These are phyloP conservation scores for Ophion ellenae DNA, from an alignment of 2,888 invertebrate genomes.

Conservation along the genomic window DNA sequence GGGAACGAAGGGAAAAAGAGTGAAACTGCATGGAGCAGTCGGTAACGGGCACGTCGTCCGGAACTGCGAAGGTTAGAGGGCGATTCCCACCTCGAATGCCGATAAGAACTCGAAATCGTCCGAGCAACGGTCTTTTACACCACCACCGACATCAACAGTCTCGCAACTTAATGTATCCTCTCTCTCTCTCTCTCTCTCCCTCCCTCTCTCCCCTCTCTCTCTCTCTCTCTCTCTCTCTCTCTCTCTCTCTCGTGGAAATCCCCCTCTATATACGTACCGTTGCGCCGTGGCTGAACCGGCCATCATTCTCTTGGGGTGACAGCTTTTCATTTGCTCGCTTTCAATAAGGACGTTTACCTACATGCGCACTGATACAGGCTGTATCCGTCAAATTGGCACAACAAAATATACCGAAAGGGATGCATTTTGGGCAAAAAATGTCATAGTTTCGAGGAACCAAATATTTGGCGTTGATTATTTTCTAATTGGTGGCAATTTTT, in stretches of 20 bases:
- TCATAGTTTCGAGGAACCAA: too few species aligned
- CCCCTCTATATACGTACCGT: slow-evolving; percentile 1
- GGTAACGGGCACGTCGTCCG: slow-evolving; percentile 63
- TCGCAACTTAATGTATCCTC: slow-evolving; percentile 57
- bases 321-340: slow-evolving; percentile 37
- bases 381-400: too few species aligned
- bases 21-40: slow-evolving; percentile 59
- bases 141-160: slow-evolving; percentile 28
- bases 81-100: slow-evolving; percentile 66
- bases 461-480: too few species aligned
- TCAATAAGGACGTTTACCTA: not conserved
- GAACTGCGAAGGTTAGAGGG: slow-evolving; percentile 66
- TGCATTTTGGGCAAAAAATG: too few species aligned
- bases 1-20: slow-evolving; percentile 6
- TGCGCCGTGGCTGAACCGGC: slow-evolving; percentile 21
- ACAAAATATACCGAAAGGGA: too few species aligned
- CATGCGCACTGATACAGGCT: too few species aligned
- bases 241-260: slow-evolving; percentile 15
- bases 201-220: slow-evolving; percentile 9
- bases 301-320: slow-evolving; percentile 60
- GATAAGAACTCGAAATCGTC: slow-evolving; percentile 66
- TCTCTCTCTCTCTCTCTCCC: not conserved
- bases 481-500: too few species aligned
- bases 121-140: slow-evolving; percentile 54
- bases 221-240: slow-evolving; percentile 1